Base-by-base conservation (phyloP, 2,797 vertebrate genomes). In the Vireo griseus region DNA sequence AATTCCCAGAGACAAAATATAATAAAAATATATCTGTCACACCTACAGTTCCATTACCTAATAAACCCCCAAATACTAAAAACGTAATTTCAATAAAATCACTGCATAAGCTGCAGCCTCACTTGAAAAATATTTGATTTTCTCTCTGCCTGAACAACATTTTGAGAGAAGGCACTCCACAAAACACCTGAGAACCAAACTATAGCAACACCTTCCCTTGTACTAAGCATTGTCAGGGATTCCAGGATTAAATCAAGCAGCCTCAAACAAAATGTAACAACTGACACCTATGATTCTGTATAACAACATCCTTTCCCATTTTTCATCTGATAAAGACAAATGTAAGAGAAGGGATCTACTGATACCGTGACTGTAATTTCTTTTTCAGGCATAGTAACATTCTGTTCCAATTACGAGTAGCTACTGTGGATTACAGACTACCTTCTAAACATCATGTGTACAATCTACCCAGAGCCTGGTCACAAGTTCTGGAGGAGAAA, bases 401-500 rank as follows among this genome's bases (percentile, higher is more conserved):
- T 77, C n/a, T 77, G 21, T 39, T 91, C 16, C 0, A 0, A 54
- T 42, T 55, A 77, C 6, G 22, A 54, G 1, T 16, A 52, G 35
- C 65, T 66, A 25, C 2, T 19, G 57, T 2, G 0, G 35, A 77
- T 31, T 81, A n/a, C 24, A 86, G 40, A 26, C 22, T 16, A 51
- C 12, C 29, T 59, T 67, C 63, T 1, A 2, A 72, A 39, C 11
- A 31, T 33, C 33, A 39, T 2, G 1, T 61, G 31, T 11, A 11
- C 35, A 87, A 51, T 67, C 16, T 15, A 67, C 24, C n/a, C 40
- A 28, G 51, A 92, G 79, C 22, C 18, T 42, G 10, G n/a, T 45
- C 45, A 84, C 39, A 82, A 24, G 61, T 20, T 54, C 31, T 82
- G 78, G 29, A 77, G 18, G 21, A 73, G 52, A 88, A 94, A 86